Evolutionary conservation across 2,797 vertebrate genomes (phyloP).

Genomic region (Leptoclinus maculatus): DNA sequence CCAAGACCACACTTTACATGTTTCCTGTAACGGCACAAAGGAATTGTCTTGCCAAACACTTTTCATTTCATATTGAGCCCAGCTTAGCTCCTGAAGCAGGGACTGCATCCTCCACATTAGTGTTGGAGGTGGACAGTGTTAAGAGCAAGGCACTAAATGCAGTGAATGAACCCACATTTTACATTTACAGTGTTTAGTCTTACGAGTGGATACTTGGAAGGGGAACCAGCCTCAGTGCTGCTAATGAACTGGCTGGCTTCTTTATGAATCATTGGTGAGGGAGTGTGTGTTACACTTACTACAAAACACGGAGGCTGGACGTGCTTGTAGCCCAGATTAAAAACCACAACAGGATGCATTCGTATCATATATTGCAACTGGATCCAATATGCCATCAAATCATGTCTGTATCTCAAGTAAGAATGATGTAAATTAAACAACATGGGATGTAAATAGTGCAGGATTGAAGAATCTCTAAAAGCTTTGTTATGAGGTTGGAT

Average conservation of each 20-base stretch:
- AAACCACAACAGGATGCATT: neutral
- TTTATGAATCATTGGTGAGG: neutral
- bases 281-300: neutral
- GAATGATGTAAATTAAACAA: neutral
- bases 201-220: neutral
- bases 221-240: neutral
- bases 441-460: neutral
- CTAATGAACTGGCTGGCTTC: neutral
- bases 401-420: neutral
- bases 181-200: neutral
- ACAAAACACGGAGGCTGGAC: neutral
- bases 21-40: conserved; percentile 5
- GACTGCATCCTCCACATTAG: conserved; percentile 9
- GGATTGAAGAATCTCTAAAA: neutral
- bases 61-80: conserved; percentile 16
- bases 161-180: neutral
- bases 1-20: conserved; percentile 2
- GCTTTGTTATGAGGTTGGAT: neutral
- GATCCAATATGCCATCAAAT: neutral
- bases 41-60: conserved; percentile 11
- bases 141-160: neutral
- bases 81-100: conserved; percentile 3
- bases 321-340: neutral
- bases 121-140: neutral
- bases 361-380: neutral